A percentile compares a stretch with the other conserved stretches of the same genome.
These are phyloP conservation scores for Asbolus verrucosus DNA, from an alignment of 1,140 invertebrate species.

Conservation along the genomic window DNA sequence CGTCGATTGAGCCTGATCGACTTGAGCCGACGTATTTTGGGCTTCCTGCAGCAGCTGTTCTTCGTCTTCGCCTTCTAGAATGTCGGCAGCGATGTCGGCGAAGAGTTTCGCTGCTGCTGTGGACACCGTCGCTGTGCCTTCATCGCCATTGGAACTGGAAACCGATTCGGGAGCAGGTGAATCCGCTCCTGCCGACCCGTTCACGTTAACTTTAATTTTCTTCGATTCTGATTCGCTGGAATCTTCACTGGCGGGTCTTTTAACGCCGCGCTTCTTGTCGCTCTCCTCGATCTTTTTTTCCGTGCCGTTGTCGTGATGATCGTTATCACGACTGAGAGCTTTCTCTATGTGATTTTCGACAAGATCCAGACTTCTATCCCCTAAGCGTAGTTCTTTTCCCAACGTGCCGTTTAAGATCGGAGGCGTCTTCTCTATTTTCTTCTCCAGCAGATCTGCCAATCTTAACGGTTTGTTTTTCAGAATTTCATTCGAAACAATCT, in stretches of 20 bases:
- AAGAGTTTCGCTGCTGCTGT: conserved; percentile 80
- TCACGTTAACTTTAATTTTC: conserved; percentile 66
- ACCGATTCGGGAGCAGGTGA: conserved; percentile 66
- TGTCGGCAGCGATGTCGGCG: conserved; percentile 77
- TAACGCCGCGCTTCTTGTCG: conserved; percentile 60
- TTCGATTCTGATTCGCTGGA: conserved; percentile 66
- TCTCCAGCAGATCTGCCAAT: conserved; percentile 77
- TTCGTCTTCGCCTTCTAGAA: conserved; percentile 77
- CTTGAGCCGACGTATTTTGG: too few relatives aligned
- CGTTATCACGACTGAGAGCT: conserved; percentile 64
- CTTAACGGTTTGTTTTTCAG: conserved; percentile 68
- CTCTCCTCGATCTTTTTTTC: too few relatives aligned
- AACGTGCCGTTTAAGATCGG: conserved; percentile 71
- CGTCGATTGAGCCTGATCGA: conserved; percentile 38
- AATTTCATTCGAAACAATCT: conserved; percentile 62
- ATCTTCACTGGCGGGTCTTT: conserved; percentile 64
- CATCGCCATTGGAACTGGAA: conserved; percentile 67
- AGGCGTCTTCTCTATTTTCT: conserved; percentile 72
- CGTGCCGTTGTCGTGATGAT: conserved; percentile 59
- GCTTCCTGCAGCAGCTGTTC: conserved; percentile 66
- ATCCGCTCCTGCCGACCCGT: conserved; percentile 66
- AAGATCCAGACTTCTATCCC: too few relatives aligned
- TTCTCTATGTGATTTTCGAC: conserved; percentile 74
- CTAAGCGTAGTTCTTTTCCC: conserved; percentile 71
- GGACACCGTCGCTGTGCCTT: conserved; percentile 70